A percentile compares a stretch with the other conserved stretches of the same genome.
These are phyloP conservation scores for Cinclus cinclus DNA, from an alignment of 2,113 vertebrate genomes.

Conservation along the genomic window DNA sequence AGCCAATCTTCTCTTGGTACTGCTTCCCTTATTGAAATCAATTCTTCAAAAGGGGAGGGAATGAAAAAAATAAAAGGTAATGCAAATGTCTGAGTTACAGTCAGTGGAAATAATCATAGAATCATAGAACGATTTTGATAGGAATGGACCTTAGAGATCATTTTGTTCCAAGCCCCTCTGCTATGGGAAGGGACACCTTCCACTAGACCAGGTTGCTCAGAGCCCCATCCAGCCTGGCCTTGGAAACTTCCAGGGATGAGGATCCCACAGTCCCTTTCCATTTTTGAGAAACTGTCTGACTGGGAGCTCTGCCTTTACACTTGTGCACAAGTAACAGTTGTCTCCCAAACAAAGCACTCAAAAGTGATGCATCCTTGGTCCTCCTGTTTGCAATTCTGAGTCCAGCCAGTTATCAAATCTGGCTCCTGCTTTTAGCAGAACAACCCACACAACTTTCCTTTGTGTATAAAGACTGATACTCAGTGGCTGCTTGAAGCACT, in stretches of 20 bases:
- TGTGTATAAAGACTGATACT: background rate
- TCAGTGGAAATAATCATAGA: background rate
- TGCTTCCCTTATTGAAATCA: constrained; percentile 61
- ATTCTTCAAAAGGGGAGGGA: constrained; percentile 59
- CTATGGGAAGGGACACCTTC: background rate
- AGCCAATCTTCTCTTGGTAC: constrained; percentile 56
- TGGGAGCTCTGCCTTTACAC: background rate
- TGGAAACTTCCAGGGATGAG: background rate
- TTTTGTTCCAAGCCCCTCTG: background rate
- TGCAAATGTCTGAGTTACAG: constrained; percentile 35
- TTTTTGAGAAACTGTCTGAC: background rate
- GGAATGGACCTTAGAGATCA: background rate
- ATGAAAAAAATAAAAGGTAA: background rate
- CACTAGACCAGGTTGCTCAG: background rate
- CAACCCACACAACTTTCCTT: background rate
- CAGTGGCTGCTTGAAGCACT: background rate
- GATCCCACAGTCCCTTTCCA: background rate
- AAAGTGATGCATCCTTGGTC: background rate
- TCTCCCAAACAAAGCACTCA: background rate
- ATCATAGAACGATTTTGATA: background rate
- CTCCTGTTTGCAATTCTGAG: background rate
- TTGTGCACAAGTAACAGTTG: background rate
- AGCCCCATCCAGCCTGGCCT: background rate
- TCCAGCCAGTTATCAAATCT: background rate
- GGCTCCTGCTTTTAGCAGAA: background rate